Base-by-base conservation (phyloP, 2,888 invertebrate species). In the Xylocampa areola region DNA sequence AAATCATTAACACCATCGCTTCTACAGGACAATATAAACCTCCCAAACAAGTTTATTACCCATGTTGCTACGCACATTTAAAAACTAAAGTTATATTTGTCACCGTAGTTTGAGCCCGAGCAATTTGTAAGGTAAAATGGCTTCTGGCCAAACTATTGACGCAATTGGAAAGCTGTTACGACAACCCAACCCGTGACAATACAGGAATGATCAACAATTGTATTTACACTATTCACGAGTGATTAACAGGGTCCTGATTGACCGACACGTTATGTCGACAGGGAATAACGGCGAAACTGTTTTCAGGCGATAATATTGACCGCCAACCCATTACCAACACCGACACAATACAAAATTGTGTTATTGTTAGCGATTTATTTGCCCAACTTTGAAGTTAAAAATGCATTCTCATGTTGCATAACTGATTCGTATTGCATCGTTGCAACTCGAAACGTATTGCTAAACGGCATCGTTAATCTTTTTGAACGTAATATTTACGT, bases 131-230 rank as follows among this genome's bases (percentile, higher is more conserved):
- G 30, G 69, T 74, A 64, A 74, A 73, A 81, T 88, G 88, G 88
- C 85, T 55, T 45, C 32, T 33, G 44, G 84, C 88, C 87, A 87
- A 86, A 55, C 33, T 25, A 79, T 81, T 84, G 87, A 87, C 88
- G 87, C 78, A 85, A 83, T 73, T 66, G 76, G 69, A 77, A 65
- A 70, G 51, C 59, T 1, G 51, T 68, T 60, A 32, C 52, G 54
- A 35, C 53, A 43, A 45, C 33, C 6, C 41, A 58, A 57, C 58
- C 49, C 71, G 57, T 54, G 73, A 73, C 69, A 58, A 41, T 52
- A 14, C 41, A 16, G 32, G 33, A 50, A 49, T 53, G 48, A 57
- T 60, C 78, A 78, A 74, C 73, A 71, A 77, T 79, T 27, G 13
- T 70, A 73, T 61, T 64, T 54, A 68, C 64, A 67, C 60, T 55